Conservation (phyloP, 2,888 invertebrate species). For the Melipona bicolor region DNA sequence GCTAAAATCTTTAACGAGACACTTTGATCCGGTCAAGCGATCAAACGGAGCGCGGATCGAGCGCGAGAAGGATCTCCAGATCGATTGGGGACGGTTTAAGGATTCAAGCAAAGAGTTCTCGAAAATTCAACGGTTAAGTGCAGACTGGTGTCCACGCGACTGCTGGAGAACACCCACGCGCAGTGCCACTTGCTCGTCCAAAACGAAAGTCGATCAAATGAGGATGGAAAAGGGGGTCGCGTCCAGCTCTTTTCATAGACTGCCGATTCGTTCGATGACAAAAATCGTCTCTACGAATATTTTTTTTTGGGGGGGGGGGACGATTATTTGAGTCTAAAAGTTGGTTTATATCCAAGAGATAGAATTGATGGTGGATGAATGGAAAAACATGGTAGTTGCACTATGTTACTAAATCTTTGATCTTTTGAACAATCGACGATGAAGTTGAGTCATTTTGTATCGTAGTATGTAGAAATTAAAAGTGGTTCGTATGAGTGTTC, state of each 20-base stretch:
- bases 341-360: no score
- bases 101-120: conserved; percentile 13
- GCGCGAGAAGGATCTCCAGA: not conserved
- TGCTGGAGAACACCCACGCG: conserved; percentile 30
- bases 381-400: not conserved
- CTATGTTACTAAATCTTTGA: not conserved
- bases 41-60: not conserved
- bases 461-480: no score
- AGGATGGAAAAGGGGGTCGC: no score
- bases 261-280: no score
- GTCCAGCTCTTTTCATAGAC: no score
- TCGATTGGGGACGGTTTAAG: conserved; percentile 9
- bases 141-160: conserved; percentile 43
- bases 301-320: no score
- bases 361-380: not conserved
- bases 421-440: not conserved
- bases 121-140: conserved; percentile 54
- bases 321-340: no score
- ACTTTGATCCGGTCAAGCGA: not conserved
- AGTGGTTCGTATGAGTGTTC: no score
- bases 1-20: not conserved
- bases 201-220: no score
- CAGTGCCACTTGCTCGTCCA: conserved; percentile 33
- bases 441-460: no score
- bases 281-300: no score